Evolutionary conservation across 2,888 invertebrate species (phyloP), one percentile per base, ranked within the genome.

Genomic region (Harpalus rufipes): DNA sequence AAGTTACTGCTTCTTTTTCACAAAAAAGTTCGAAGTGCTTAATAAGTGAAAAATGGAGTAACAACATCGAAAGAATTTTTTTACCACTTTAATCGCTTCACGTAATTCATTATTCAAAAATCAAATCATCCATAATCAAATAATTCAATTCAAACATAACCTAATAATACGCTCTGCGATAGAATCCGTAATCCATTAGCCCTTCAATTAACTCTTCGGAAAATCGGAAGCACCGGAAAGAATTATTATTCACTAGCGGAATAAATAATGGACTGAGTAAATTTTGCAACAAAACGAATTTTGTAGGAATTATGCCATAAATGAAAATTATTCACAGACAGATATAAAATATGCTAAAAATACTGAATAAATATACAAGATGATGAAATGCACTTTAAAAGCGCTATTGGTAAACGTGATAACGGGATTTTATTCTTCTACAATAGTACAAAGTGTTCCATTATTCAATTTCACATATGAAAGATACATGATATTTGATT

Each of bases 101-200:
- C 25, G 12, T 25, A 51, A 68, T 81, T 65, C 44, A 65, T 63
- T 41, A 65, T 59, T 80, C 16, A 68, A 56, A 68, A 68, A 81
- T 81, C 32, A 65, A 25, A 81, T 81, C 68, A 81, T 56, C 16
- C 44, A 18, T 44, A 32, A 81, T 81, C 51, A 81, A 56, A 68
- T 68, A 65, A 81, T 39, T 21, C 14, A 68, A 65, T 81, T 68
- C 65, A 68, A 68, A 65, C 44, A 51, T 81, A 81, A 81, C 68
- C 68, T 65, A 81, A 81, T 81, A 65, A 81, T 44, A 8, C 25
- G 6, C n/a, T 39, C 61, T 61, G 59, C 32, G 61, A 59, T 80
- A 61, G 59, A 59, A 14, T 25, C 41, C n/a, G 59, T 39, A 16
- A 61, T 80, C 79, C 61, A 58, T 58, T 59, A 61, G 79, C 59